Conservation (phyloP, 1,140 invertebrate species). For the Drosophila varians region DNA sequence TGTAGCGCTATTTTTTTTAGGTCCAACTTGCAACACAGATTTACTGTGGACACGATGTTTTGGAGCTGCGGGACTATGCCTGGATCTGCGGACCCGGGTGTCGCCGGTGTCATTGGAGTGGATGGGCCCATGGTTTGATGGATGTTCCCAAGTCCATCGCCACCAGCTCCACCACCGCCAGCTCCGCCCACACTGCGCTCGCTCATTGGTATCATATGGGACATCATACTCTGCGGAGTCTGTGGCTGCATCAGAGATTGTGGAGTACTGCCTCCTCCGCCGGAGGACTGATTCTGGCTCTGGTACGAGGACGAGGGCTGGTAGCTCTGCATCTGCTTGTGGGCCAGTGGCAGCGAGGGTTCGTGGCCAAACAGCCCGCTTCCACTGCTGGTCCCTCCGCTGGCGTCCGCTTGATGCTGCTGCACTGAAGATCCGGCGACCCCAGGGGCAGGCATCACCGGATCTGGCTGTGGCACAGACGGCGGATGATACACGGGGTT, state of each 20-base stretch:
- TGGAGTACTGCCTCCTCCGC: conserved; percentile 88
- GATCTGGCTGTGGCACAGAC: conserved; percentile 84
- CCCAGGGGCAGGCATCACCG: conserved; percentile 25
- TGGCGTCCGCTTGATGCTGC: conserved; percentile 62
- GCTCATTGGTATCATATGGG: conserved; percentile 89
- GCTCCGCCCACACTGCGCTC: conserved; percentile 83
- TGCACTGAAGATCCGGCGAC: conserved; percentile 76
- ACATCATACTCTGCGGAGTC: conserved; percentile 95
- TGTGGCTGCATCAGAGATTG: conserved; percentile 92
- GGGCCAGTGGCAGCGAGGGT: conserved; percentile 84
- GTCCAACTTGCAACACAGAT: conserved; percentile 97
- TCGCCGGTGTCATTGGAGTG: conserved; percentile 96
- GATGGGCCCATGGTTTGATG: conserved; percentile 88
- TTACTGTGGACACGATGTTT: conserved; percentile 99
- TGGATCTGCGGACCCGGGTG: conserved; percentile 96
- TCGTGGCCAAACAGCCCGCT: conserved; percentile 65
- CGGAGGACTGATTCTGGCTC: conserved; percentile 83
- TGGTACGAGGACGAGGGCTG: conserved; percentile 58
- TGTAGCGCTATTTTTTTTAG: conserved; percentile 99
- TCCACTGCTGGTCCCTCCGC: conserved; percentile 27
- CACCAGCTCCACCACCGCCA: conserved; percentile 57
- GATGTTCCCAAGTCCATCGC: conserved; percentile 84
- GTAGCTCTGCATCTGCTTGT: conserved; percentile 87
- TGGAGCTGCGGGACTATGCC: conserved; percentile 97
- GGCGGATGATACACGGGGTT: conserved; percentile 92